A percentile compares a stretch with the other conserved stretches of the same genome.
phyloP scores from a whole-genome alignment of 2,113 vertebrate species.

The Dicentrarchus labrax region DNA sequence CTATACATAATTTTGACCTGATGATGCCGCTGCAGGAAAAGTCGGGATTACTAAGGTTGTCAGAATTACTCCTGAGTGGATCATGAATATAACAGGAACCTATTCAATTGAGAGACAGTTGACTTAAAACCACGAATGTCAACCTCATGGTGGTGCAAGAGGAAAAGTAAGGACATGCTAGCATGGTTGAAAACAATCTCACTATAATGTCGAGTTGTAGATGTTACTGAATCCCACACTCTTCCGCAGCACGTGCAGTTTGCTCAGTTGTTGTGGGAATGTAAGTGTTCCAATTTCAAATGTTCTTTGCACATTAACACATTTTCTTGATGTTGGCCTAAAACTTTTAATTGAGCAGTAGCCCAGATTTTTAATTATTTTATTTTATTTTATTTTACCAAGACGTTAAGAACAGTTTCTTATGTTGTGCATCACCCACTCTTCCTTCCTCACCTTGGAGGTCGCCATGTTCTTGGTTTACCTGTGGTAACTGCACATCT shows the following conservation, averaged over 20 bases:
- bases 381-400: too few relatives aligned
- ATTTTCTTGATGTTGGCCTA: not conserved
- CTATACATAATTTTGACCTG: not conserved
- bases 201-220: not conserved
- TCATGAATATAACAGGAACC: not conserved
- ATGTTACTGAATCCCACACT: not conserved
- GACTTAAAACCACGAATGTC: not conserved
- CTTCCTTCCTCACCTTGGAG: constrained; percentile 14
- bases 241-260: not conserved
- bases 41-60: not conserved
- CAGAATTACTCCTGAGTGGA: not conserved
- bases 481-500: constrained; percentile 14
- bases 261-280: not conserved
- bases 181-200: not conserved
- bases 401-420: too few relatives aligned
- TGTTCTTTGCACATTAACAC: not conserved
- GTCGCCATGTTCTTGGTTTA: not conserved
- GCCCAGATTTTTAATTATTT: too few relatives aligned
- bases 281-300: not conserved
- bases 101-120: too few relatives aligned
- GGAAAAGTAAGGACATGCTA: not conserved
- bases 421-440: constrained; percentile 15
- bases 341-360: not conserved
- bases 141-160: not conserved
- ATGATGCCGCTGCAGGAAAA: not conserved